Conservation (phyloP, 1,140 invertebrate species). For the Anagrus nilaparvatae region DNA sequence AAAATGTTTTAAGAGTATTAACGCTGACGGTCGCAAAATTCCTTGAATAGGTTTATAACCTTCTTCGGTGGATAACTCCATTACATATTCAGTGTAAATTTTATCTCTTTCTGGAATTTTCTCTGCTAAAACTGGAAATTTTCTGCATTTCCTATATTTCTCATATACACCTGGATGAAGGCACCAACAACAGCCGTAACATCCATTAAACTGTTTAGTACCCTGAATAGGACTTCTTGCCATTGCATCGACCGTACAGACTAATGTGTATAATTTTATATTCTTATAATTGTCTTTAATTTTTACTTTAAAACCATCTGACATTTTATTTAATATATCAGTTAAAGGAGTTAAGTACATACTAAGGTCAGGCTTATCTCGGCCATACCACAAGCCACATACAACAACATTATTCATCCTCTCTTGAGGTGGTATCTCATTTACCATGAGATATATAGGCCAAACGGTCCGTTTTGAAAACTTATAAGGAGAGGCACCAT, state of each 20-base stretch:
- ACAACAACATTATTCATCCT: background rate
- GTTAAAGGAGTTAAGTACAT: background rate
- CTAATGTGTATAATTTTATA: background rate
- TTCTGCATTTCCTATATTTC: background rate
- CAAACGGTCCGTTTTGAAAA: background rate
- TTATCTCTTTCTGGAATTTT: no score
- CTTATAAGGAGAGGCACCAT: background rate
- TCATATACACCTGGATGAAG: background rate
- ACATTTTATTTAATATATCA: background rate
- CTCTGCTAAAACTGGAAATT: no score
- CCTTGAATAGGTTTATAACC: no score
- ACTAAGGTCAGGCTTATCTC: background rate
- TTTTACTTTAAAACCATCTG: background rate
- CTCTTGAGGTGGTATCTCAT: background rate
- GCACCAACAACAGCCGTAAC: background rate
- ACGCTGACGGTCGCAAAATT: constrained; percentile 2
- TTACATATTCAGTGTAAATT: no score
- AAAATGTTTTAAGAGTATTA: constrained; percentile 10
- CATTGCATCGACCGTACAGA: background rate
- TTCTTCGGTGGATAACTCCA: no score
- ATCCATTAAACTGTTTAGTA: background rate
- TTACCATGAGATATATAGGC: constrained; percentile 2
- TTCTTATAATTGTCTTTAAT: background rate
- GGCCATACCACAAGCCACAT: background rate
- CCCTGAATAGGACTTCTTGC: background rate